These are phyloP conservation scores for Callaeas wilsoni DNA, from an alignment of 2,113 vertebrate species.

Conservation along the genomic window DNA sequence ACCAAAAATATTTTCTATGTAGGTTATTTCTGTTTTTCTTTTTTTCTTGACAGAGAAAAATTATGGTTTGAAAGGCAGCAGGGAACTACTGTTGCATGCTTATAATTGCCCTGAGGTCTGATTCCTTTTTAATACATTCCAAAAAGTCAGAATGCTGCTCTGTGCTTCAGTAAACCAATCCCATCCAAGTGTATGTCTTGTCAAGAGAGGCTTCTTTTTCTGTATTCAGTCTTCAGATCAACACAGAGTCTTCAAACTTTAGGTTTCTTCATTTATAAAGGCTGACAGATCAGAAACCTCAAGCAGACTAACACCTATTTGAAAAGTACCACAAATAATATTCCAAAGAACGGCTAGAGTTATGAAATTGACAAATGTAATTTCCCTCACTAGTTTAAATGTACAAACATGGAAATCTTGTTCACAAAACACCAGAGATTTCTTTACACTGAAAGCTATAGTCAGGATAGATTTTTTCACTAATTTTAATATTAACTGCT, in stretches of 20 bases:
- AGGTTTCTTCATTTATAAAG: not conserved
- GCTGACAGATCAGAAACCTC: not conserved
- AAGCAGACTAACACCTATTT: not conserved
- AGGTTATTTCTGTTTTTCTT: not conserved
- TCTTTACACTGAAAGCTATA: not conserved
- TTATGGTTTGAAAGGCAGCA: not conserved
- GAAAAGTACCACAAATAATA: not conserved
- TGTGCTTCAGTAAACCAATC: not conserved
- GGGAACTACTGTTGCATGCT: not conserved
- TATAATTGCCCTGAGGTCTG: not conserved
- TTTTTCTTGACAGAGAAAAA: not conserved
- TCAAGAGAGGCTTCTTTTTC: not conserved
- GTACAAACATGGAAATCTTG: not conserved
- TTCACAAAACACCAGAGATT: not conserved
- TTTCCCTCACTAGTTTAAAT: not conserved
- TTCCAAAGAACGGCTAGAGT: not conserved
- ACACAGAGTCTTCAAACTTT: not conserved
- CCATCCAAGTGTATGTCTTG: not conserved
- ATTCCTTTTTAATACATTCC: not conserved
- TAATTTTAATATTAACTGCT: not conserved
- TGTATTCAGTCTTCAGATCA: not conserved
- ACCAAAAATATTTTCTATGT: not conserved
- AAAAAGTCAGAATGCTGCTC: constrained; percentile 5
- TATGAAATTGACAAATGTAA: not conserved
- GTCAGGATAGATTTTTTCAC: not conserved